These are phyloP conservation scores for Cynaeus angustus DNA, from an alignment of 2,888 invertebrate genomes.

Conservation along the genomic window DNA sequence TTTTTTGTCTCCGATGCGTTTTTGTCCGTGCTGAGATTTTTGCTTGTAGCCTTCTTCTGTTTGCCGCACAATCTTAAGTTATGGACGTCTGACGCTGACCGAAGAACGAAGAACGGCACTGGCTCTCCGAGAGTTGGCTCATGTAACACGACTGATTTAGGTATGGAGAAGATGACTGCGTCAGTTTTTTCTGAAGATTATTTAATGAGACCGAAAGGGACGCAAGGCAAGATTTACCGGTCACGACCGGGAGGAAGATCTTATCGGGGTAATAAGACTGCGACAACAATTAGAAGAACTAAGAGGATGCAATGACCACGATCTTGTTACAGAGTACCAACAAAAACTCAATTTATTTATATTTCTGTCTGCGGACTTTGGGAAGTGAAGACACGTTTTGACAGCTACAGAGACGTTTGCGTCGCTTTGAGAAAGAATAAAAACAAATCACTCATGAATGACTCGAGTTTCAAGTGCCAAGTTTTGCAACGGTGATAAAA, in stretches of 20 bases:
- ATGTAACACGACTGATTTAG: constrained; percentile 62
- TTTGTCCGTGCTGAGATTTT: constrained; percentile 65
- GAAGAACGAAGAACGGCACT: constrained; percentile 55
- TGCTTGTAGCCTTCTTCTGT: constrained; percentile 63
- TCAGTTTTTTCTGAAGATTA: constrained; percentile 65
- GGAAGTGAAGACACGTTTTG: background rate
- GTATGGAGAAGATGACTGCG: constrained; percentile 61
- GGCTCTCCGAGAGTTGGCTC: constrained; percentile 23
- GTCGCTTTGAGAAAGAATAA: background rate
- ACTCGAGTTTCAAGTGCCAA: background rate
- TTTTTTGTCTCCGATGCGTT: constrained; percentile 65
- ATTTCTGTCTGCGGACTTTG: background rate
- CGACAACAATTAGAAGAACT: constrained; percentile 45
- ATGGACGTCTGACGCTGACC: constrained; percentile 64
- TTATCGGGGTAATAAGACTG: constrained; percentile 48
- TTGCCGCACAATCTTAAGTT: constrained; percentile 61
- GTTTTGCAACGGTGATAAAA: background rate
- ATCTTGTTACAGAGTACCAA: background rate
- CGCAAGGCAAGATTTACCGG: constrained; percentile 59
- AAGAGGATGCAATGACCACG: constrained; percentile 13
- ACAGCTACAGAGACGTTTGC: background rate
- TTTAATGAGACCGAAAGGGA: constrained; percentile 60
- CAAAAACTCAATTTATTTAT: background rate
- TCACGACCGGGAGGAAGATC: constrained; percentile 57
- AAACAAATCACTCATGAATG: constrained; percentile 1